Evolutionary conservation across 2,797 vertebrate genomes (phyloP).

Genomic region (Gallirallus australis): DNA sequence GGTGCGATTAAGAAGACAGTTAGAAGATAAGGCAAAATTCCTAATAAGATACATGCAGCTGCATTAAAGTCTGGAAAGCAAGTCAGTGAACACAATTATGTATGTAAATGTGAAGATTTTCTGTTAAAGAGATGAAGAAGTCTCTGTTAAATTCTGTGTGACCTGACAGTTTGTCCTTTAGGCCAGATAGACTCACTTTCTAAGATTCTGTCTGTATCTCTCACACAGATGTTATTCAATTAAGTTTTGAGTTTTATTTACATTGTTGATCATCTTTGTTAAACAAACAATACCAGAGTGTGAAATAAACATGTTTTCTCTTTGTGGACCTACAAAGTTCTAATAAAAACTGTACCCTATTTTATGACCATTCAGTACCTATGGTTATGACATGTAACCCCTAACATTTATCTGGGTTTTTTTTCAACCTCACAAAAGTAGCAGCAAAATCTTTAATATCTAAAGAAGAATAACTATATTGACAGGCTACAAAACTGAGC

Average conservation of each 20-base stretch:
- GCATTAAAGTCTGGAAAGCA: neutral
- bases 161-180: neutral
- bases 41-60: neutral
- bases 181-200: neutral
- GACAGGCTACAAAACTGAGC: neutral
- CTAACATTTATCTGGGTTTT: neutral
- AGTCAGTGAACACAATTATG: neutral
- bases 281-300: neutral
- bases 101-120: neutral
- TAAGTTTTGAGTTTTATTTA: neutral
- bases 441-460: neutral
- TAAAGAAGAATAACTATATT: neutral
- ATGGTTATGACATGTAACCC: neutral
- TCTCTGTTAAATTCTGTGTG: neutral
- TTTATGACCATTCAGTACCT: neutral
- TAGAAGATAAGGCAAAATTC: neutral
- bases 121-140: neutral
- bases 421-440: neutral
- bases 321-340: neutral
- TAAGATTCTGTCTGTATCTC: neutral
- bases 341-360: neutral
- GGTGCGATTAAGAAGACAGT: neutral
- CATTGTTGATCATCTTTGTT: neutral
- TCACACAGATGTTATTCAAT: neutral
- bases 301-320: neutral